Base-by-base conservation (phyloP, 2,113 vertebrate species). In the Pleuronectes platessa region DNA sequence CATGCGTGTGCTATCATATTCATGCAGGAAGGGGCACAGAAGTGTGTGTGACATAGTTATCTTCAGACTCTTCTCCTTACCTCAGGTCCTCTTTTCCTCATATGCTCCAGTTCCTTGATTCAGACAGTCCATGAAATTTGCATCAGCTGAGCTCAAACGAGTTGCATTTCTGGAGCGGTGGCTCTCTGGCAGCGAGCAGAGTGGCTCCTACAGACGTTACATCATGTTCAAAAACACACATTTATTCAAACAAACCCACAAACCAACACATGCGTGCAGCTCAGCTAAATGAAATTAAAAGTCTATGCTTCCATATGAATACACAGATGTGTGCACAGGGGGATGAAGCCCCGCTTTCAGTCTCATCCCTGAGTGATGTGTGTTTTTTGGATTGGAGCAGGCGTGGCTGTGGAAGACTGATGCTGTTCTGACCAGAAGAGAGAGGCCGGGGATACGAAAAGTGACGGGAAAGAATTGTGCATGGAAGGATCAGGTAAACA, bases 131-230 rank as follows among this genome's bases (percentile, higher is more conserved):
- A 79, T 82, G 37, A 63, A 89, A 85, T 82, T 64, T 79, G 71
- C 67, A 79, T 86, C 53, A 61, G 60, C 17, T 79, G 78, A 85
- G 68, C 58, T 90, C 81, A 84, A 67, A 13, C 37, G 49, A 31
- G 64, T 72, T 75, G 56, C 78, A 79, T 82, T 82, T 86, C 45
- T 84, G 86, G 75, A 65, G 73, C 64, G 62, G 49, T 24, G 47
- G 18, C 0, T 40, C 62, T 65, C 58, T 74, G 40, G 74, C 79
- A 78, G 59, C 31, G 35, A 24, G 74, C n/a, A 4, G n/a, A 68
- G 54, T 14, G 23, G 59, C 75, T 75, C 58, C 42, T 60, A 70
- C 55, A 88, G 86, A 87, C 88, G 26, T 84, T 78, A 86, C 88
- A 67, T 91, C 80, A 89, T 60, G 54, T 60, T 66, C 24, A 71